These are phyloP conservation scores for Coleophora deauratella DNA, from an alignment of 2,888 invertebrate genomes.

Conservation along the genomic window DNA sequence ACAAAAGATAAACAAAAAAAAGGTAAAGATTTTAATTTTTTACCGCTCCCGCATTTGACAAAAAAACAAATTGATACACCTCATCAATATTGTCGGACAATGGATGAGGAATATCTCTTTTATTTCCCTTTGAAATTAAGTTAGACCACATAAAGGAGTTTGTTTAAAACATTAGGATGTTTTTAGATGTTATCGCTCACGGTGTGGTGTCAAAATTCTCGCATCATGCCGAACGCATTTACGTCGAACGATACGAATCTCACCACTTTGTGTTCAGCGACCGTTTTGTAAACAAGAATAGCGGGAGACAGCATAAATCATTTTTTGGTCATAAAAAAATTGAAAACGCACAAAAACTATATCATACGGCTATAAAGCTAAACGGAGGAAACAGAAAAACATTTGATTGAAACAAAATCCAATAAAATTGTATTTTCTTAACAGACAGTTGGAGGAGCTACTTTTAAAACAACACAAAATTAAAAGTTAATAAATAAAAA, in stretches of 20 bases:
- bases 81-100: conserved; percentile 52
- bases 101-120: conserved; percentile 48
- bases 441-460: no score
- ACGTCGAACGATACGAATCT: conserved; percentile 53
- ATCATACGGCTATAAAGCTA: no score
- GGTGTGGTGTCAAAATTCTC: conserved; percentile 73
- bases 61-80: conserved; percentile 27
- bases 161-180: conserved; percentile 72
- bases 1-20: not conserved
- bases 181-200: conserved; percentile 62
- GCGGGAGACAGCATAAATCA: conserved; percentile 60
- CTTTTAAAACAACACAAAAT: no score
- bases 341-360: not conserved
- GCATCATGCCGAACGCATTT: conserved; percentile 71
- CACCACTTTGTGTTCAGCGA: conserved; percentile 53
- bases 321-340: conserved; percentile 28
- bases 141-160: conserved; percentile 69
- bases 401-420: no score
- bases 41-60: conserved; percentile 3
- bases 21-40: not conserved
- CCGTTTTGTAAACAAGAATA: conserved; percentile 67
- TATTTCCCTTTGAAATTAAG: conserved; percentile 63
- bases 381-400: no score
- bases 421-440: no score
- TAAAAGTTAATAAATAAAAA: no score